phyloP scores from a whole-genome alignment of 2,797 vertebrate species.

The Cossypha polioptera region DNA sequence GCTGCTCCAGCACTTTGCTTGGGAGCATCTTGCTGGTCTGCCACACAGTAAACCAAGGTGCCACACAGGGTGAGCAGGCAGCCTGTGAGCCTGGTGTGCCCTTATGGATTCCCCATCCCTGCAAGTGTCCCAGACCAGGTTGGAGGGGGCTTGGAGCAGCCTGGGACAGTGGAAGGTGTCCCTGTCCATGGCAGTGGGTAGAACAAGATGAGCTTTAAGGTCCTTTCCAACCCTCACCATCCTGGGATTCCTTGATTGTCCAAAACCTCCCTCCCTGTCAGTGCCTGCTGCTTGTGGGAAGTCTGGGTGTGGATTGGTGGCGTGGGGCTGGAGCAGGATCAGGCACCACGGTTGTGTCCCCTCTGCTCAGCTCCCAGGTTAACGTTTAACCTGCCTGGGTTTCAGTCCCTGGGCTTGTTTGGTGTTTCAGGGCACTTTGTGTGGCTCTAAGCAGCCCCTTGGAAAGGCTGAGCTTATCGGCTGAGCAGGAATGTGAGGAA shows the following conservation, averaged over 20 bases:
- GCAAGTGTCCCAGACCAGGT: neutral
- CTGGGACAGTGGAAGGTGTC: rapidly evolving
- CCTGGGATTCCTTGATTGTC: neutral
- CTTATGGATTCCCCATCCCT: neutral
- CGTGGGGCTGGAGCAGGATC: rapidly evolving
- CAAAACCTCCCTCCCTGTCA: neutral
- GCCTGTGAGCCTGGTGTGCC: neutral
- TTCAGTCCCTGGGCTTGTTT: neutral
- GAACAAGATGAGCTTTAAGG: neutral
- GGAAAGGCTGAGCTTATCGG: neutral
- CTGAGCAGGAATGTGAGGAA: neutral
- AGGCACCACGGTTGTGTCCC: rapidly evolving
- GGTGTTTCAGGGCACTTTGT: neutral
- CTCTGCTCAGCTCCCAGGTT: neutral
- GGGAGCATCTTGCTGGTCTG: neutral
- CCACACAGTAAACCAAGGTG: rapidly evolving
- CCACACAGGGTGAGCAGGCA: neutral
- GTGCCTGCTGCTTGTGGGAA: neutral
- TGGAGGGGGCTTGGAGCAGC: neutral
- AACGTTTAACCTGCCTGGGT: neutral
- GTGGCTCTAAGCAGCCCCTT: neutral
- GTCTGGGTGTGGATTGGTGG: neutral
- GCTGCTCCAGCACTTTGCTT: rapidly evolving
- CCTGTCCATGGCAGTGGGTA: rapidly evolving
- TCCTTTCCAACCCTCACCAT: rapidly evolving